Evolutionary conservation across 2,888 invertebrate genomes (phyloP), one percentile per base, ranked within the genome.

Genomic region (Limulus polyphemus): DNA sequence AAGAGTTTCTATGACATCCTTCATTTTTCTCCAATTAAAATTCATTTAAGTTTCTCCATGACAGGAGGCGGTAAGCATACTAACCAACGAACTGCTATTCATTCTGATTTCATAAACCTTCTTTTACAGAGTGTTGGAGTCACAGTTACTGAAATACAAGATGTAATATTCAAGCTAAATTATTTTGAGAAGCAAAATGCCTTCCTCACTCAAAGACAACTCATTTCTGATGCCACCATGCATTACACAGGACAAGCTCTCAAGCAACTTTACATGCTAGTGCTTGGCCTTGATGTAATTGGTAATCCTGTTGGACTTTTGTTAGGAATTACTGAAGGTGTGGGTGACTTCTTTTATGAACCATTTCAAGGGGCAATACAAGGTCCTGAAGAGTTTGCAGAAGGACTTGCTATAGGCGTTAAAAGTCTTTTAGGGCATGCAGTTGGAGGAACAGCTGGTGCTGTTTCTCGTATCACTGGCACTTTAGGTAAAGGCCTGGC

Each of bases 241-340:
- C 98, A 99, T 78, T 99, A 99, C 76, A 84, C 87, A 47, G 75
- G 74, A 55, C 77, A 77, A 79, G 88, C 91, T 3, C 81, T 99
- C 56, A 97, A 95, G 72, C 97, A 98, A 77, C 81, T 94, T 50
- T 99, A 99, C 75, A 98, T 98, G 7, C 79, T 99, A 47, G 93
- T 99, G 0, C 81, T 99, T 59, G 99, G 99, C 0, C 79, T 99
- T 64, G 99, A 99, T 77, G 98, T 99, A 0, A 84, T 99, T 70
- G 99, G 99, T n/a, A 99, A 99, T 81, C 99, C 99, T 0, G 98
- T 94, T 74, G 98, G 98, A 0, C 80, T 99, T 12, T 90, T 98
- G 12, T 80, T 97, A 16, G 99, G 99, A 0, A 81, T 99, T 17
- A 90, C 89, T 71, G 89, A 94, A 76, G 99, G 99, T 16, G 92